Evolutionary conservation across 2,113 vertebrate genomes (phyloP).

Genomic region (Macroglossus sobrinus): DNA sequence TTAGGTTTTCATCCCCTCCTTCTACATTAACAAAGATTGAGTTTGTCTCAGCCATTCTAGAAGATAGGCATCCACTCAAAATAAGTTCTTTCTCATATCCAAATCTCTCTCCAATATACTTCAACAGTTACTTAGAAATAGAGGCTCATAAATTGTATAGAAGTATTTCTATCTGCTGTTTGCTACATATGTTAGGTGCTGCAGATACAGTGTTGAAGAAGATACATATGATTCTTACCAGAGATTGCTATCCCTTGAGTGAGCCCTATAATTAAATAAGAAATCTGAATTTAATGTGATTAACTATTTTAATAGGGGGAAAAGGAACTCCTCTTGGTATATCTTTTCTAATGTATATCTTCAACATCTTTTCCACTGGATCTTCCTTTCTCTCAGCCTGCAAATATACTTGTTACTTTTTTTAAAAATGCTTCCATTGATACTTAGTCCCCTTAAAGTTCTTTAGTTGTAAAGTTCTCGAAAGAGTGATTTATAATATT

Average conservation of each 20-base stretch:
- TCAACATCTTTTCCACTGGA: background rate
- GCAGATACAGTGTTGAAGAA: background rate
- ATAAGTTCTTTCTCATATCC: background rate
- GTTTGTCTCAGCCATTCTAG: conserved; percentile 25
- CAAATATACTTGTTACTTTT: background rate
- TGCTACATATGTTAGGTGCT: background rate
- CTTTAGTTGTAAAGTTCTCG: background rate
- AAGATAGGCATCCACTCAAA: background rate
- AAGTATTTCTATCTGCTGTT: background rate
- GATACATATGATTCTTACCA: background rate
- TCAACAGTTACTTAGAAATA: background rate
- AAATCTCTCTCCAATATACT: background rate
- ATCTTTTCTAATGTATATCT: background rate
- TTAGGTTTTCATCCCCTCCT: background rate
- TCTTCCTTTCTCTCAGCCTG: conserved; percentile 8
- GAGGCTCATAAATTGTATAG: background rate
- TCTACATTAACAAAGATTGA: background rate
- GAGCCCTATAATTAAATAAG: background rate
- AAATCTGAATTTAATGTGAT: background rate
- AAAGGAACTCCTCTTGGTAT: background rate
- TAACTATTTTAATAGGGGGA: background rate
- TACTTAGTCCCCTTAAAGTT: background rate
- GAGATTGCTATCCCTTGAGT: background rate
- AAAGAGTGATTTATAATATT: background rate
- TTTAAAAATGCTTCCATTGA: background rate